Base-by-base conservation (phyloP, 2,888 invertebrate species). In the Rhyacophila evoluta region DNA sequence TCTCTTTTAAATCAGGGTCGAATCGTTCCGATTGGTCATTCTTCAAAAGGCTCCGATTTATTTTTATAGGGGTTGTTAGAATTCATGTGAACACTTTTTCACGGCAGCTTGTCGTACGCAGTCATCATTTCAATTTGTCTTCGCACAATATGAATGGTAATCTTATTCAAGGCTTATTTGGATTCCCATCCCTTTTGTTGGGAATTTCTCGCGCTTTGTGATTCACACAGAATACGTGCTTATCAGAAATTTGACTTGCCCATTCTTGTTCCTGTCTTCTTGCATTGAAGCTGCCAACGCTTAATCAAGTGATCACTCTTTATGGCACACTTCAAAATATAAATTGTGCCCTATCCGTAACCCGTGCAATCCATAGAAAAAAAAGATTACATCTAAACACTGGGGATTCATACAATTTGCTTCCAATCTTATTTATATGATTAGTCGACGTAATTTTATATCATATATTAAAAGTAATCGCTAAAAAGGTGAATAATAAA, bases 81-180 rank as follows among this genome's bases (percentile, higher is more conserved):
- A 78, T 78, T 71, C 33, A 75, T 75, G 74, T 41, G 38, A 70
- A 74, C 41, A 74, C 69, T 41, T 75, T 69, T 69, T 38, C 38
- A 29, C 68, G 25, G 55, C 71, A 25, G 41, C 75, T 75, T 69
- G 19, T 71, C 71, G 70, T 71, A 75, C 39, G 19, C 39, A 70
- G 70, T 75, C 70, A 70, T 70, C 41, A 37, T 76, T 76, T 72
- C 76, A 76, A 76, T 72, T 76, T 72, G 36, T 29, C 37, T 19
- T 19, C n/a, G 11, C 29, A 36, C 36, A 69, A 76, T 72, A 76
- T 69, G 38, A 76, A 76, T 76, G 76, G 55, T 72, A 76, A 72
- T 76, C 72, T 72, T 76, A 75, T 38, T 75, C 70, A 70, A 41
- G 2, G 70, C 41, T 33, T 70, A 29, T 25, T 70, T 70, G 39